Evolutionary conservation across 2,888 invertebrate genomes (phyloP), one percentile per base, ranked within the genome.

Genomic region (Lycophotia porphyrea): DNA sequence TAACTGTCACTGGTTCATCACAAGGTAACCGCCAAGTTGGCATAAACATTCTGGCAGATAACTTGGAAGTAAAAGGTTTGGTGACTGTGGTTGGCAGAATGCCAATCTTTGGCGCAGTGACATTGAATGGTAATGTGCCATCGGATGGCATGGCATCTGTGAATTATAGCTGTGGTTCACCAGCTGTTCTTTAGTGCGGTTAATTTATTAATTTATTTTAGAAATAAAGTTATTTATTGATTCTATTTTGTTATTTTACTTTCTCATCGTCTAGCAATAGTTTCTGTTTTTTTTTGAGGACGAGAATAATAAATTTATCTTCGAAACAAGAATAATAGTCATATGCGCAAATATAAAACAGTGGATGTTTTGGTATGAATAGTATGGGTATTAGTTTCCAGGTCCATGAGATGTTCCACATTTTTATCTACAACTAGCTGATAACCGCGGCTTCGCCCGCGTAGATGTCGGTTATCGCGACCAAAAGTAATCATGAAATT

Each of bases 51-150:
- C 71, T 90, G 27, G 91, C 93, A 0, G 94, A 94, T 77, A 93
- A 90, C 7, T 84, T 95, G 18, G 89, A 94, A 87, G 91, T 95
- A 0, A 89, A 88, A n/a, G 95, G 95, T 0, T 84, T 86, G 2
- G 91, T 95, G 0, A 87, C 90, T 5, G 93, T 95, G 0, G 89
- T 86, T 82, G 95, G 95, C 0, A 91, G 87, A 52, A 88, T 95
- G 87, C 95, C 95, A 21, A 89, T 95, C 27, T 90, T 88, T 72
- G 93, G 93, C 18, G 88, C 91, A 7, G 93, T 95, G 0, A 84
- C 88, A 3, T 66, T 95, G 0, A 92, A 91, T 74, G 95, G 94
- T 0, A 89, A 90, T 44, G 64, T 95, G 58, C 93, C 93, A 3
- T 90, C 92, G 0, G 91, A 91, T 76, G 95, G 95, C 1, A 78